Evolutionary conservation across 2,797 vertebrate genomes (phyloP).

Genomic region (Myotis daubentonii): DNA sequence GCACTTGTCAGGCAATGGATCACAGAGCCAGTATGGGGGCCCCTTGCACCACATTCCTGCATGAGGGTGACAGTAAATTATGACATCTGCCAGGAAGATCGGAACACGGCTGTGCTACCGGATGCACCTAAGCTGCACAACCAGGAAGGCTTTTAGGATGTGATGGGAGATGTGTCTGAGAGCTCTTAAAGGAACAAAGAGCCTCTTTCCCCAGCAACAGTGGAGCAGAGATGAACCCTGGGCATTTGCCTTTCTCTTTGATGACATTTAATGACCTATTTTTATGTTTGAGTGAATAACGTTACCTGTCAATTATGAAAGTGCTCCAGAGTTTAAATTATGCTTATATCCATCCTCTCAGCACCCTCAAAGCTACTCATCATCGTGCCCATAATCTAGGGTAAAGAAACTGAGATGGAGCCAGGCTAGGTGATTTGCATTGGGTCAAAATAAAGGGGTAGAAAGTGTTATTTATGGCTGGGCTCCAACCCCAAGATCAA

Average conservation of each 20-base stretch:
- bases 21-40: conserved; percentile 58
- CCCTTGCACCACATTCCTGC: conserved; percentile 57
- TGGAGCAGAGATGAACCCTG: not conserved
- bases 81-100: conserved; percentile 78
- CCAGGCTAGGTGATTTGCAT: not conserved
- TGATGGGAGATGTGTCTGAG: conserved; percentile 64
- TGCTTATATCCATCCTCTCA: not conserved
- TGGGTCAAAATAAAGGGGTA: not conserved
- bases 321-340: conserved; percentile 1
- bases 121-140: conserved; percentile 64
- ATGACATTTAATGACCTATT: conserved; percentile 29
- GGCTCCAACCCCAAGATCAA: not conserved
- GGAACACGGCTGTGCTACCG: conserved; percentile 58
- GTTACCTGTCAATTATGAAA: conserved; percentile 16
- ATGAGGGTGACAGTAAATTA: conserved; percentile 76
- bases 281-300: conserved; percentile 36
- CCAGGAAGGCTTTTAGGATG: conserved; percentile 69
- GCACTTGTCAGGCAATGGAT: conserved; percentile 77
- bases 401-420: not conserved
- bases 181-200: conserved; percentile 76
- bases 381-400: not conserved
- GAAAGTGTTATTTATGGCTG: not conserved
- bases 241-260: conserved; percentile 47
- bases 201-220: not conserved
- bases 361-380: not conserved